Evolutionary conservation across 2,113 vertebrate genomes (phyloP).

Genomic region (Paralichthys olivaceus): DNA sequence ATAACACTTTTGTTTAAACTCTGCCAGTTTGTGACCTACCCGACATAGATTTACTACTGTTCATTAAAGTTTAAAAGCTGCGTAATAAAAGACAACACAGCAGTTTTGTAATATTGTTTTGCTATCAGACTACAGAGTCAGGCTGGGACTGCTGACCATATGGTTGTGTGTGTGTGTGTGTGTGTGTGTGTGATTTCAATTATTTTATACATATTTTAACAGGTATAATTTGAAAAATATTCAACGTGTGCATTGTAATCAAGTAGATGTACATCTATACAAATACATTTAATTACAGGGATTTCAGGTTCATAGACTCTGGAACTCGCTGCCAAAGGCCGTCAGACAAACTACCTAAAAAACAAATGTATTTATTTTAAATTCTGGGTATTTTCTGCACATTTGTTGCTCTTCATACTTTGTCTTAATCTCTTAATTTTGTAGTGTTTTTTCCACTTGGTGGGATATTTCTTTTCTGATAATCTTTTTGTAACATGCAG

Average conservation of each 20-base stretch:
- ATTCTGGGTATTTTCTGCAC: not conserved
- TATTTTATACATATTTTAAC: not conserved
- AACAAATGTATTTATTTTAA: not conserved
- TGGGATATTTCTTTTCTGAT: not conserved
- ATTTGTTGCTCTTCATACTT: not conserved
- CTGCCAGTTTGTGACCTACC: constrained; percentile 23
- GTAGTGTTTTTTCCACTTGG: not conserved
- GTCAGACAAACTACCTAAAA: not conserved
- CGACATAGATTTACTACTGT: constrained; percentile 30
- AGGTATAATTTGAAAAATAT: constrained; percentile 4
- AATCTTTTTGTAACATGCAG: not conserved
- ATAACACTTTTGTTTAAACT: constrained; percentile 22
- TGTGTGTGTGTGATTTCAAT: constrained; percentile 6
- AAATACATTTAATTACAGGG: constrained; percentile 29
- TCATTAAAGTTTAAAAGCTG: constrained; percentile 40
- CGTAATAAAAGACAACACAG: constrained; percentile 34
- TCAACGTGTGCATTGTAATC: constrained; percentile 20
- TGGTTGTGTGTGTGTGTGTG: not conserved
- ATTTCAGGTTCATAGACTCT: constrained; percentile 26
- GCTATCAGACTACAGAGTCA: not conserved
- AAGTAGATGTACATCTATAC: constrained; percentile 13
- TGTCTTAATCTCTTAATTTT: not conserved
- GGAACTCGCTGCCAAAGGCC: not conserved
- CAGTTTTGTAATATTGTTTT: constrained; percentile 4
- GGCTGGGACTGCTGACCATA: constrained; percentile 15